A percentile compares a stretch with the other conserved stretches of the same genome.
phyloP scores from a whole-genome alignment of 2,888 invertebrate genomes.

The Trypoxylon attenuatum region DNA sequence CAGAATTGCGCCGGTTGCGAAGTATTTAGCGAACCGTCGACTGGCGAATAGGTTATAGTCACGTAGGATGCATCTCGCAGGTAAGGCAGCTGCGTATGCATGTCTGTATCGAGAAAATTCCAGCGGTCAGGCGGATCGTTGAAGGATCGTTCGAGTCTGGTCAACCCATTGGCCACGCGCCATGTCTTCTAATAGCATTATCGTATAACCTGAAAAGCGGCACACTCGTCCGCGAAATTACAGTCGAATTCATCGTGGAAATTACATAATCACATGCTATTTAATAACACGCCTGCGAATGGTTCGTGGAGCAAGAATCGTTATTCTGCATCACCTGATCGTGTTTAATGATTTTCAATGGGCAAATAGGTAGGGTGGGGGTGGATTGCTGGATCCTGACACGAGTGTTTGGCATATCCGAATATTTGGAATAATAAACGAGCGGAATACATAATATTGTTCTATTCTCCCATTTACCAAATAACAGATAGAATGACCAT shows the following conservation, averaged over 20 bases:
- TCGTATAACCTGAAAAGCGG: neutral
- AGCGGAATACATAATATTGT: conserved; percentile 30
- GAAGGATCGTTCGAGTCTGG: neutral
- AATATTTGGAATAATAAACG: conserved; percentile 37
- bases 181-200: neutral
- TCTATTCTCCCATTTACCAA: conserved; percentile 36
- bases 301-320: conserved; percentile 18
- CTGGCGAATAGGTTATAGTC: no score
- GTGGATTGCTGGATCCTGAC: no score
- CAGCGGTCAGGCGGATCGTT: neutral
- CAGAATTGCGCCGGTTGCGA: no score
- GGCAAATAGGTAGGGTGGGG: no score
- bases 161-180: neutral
- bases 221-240: conserved; percentile 3
- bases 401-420: conserved; percentile 11
- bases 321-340: conserved; percentile 15
- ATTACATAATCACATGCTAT: conserved; percentile 1
- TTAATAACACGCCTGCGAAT: conserved; percentile 20
- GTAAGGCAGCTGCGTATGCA: no score
- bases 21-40: no score
- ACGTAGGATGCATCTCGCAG: no score
- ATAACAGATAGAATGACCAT: conserved; percentile 32
- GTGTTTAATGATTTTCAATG: conserved; percentile 30
- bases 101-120: neutral
- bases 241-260: neutral